Percentiles rank a stretch among this genome's conserved stretches.
Conservation (phyloP, 2,113 vertebrate species). For the Miniopterus natalensis region DNA sequence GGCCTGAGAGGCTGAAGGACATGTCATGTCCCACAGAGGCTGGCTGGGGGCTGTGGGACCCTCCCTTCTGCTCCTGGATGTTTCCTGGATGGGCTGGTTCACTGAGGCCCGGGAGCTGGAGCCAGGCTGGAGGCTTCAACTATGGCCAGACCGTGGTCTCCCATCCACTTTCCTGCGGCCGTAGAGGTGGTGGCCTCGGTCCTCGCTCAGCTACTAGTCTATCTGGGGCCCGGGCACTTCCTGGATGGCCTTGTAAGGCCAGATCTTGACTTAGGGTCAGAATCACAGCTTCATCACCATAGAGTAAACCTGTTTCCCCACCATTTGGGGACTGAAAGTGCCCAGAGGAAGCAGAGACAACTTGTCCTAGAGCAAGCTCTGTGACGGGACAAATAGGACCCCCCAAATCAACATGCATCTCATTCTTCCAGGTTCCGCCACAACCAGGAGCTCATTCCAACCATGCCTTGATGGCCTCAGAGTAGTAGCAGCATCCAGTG, state of each 20-base stretch:
- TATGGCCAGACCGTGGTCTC: background rate
- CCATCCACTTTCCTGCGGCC: background rate
- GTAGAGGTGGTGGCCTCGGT: background rate
- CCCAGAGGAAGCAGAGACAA: background rate
- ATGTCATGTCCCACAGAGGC: background rate
- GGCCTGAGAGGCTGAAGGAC: background rate
- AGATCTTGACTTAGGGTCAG: background rate
- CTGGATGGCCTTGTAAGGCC: background rate
- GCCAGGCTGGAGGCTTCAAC: background rate
- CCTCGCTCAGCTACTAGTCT: background rate
- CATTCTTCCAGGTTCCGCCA: background rate
- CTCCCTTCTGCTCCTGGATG: background rate
- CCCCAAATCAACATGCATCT: accelerated
- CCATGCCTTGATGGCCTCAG: background rate
- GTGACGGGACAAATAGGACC: background rate
- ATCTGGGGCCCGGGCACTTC: background rate
- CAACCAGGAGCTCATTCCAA: background rate
- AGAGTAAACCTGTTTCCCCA: background rate
- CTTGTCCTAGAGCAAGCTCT: background rate
- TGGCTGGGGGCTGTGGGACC: background rate
- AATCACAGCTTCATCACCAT: background rate
- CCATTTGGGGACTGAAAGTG: background rate
- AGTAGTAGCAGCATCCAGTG: background rate
- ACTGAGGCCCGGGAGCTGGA: background rate
- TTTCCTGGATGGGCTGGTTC: background rate